phyloP scores from a whole-genome alignment of 2,888 invertebrate genomes.

The Scaptodrosophila latifasciaeformis region DNA sequence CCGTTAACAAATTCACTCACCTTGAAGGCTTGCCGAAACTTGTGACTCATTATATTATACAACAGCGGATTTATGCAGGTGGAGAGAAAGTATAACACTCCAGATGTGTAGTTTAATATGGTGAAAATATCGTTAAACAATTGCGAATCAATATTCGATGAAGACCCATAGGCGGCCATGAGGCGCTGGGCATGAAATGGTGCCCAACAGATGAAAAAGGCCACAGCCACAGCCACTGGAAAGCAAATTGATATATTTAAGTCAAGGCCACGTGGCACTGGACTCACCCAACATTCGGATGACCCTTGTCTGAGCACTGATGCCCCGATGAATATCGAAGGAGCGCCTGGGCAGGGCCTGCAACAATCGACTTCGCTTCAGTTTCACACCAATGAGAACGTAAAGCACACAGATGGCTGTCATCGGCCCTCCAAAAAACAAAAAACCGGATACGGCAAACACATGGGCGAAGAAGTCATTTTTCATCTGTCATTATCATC shows the following conservation, averaged over 20 bases:
- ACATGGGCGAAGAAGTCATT: conserved; percentile 79
- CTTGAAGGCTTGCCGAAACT: conserved; percentile 83
- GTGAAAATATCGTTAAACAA: conserved; percentile 78
- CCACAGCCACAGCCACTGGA: conserved; percentile 89
- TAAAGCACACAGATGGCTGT: conserved; percentile 89
- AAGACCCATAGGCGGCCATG: conserved; percentile 83
- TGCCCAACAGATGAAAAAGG: conserved; percentile 90
- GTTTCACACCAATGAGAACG: conserved; percentile 83
- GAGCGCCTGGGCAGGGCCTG: conserved; percentile 78
- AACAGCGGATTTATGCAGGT: conserved; percentile 83
- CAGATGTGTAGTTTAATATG: conserved; percentile 81
- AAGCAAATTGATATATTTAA: neutral
- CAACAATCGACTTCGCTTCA: conserved; percentile 80
- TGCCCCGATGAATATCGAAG: conserved; percentile 76
- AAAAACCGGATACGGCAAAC: conserved; percentile 86
- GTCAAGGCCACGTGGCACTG: neutral
- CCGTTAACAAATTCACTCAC: conserved; percentile 74
- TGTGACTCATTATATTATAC: conserved; percentile 83
- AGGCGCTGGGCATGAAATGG: conserved; percentile 95
- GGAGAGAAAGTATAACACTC: conserved; percentile 81
- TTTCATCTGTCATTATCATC: conserved; percentile 64
- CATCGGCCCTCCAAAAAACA: conserved; percentile 92
- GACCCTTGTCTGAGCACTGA: conserved; percentile 80
- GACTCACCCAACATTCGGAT: conserved; percentile 85
- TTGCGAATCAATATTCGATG: conserved; percentile 58